phyloP scores from a whole-genome alignment of 1,140 invertebrate species.

The Pygmarrhopalites habei region DNA sequence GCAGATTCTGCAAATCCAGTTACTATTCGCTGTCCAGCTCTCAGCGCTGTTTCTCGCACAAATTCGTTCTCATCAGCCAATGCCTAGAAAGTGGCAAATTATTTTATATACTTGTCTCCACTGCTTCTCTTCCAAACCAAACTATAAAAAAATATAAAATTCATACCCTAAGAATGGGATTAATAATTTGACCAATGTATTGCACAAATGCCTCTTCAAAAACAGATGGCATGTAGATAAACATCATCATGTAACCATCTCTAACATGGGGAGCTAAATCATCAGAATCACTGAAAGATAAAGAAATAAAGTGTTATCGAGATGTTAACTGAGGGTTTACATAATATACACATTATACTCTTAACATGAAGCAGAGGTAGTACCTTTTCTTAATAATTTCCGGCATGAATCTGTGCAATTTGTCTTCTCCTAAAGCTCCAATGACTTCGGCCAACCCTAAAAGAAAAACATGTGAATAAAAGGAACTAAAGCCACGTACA shows the following conservation, averaged over 20 bases:
- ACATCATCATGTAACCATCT: constrained; percentile 99
- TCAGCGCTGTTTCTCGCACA: constrained; percentile 91
- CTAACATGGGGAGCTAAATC: constrained; percentile 96
- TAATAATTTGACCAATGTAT: constrained; percentile 96
- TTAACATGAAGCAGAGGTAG: too few relatives aligned
- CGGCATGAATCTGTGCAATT: constrained; percentile 94
- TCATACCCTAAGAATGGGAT: constrained; percentile 80
- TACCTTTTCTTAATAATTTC: too few relatives aligned
- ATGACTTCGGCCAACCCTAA: constrained; percentile 90
- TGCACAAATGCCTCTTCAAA: constrained; percentile 69
- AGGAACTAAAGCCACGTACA: too few relatives aligned
- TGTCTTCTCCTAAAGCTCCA: constrained; percentile 87
- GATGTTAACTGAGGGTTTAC: too few relatives aligned
- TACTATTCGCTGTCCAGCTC: constrained; percentile 94
- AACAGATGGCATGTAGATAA: constrained; percentile 96
- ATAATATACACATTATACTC: too few relatives aligned
- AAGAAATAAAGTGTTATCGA: neutral
- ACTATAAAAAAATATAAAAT: neutral
- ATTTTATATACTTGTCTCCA: neutral
- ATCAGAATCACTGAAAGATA: constrained; percentile 66
- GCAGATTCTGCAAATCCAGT: constrained; percentile 94
- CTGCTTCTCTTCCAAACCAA: too few relatives aligned
- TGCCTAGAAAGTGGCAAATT: constrained; percentile 52
- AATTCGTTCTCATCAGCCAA: constrained; percentile 98
- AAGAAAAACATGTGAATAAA: too few relatives aligned